Evolutionary conservation across 2,113 vertebrate genomes (phyloP).

Genomic region (Riparia riparia): DNA sequence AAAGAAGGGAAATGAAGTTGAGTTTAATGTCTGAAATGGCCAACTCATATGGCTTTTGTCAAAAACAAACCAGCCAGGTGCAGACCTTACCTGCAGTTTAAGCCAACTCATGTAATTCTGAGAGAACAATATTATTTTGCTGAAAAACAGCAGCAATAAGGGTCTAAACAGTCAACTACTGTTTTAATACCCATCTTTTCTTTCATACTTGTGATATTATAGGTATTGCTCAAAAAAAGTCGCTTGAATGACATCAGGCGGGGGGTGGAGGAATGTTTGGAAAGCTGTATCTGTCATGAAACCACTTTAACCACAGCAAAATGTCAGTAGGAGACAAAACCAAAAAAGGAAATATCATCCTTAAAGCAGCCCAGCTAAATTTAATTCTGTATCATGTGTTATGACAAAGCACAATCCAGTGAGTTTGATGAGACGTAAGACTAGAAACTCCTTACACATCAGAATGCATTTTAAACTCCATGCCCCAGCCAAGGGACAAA

Average conservation of each 20-base stretch:
- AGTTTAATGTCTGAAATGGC: background rate
- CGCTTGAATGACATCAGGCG: background rate
- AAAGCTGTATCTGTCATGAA: background rate
- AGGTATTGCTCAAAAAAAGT: background rate
- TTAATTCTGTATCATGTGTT: background rate
- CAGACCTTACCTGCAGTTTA: background rate
- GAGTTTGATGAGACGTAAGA: background rate
- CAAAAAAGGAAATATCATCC: background rate
- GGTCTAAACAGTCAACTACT: background rate
- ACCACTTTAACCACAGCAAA: background rate
- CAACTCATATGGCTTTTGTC: background rate
- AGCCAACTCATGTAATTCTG: background rate
- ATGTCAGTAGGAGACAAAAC: background rate
- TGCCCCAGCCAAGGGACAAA: background rate
- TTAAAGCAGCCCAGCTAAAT: background rate
- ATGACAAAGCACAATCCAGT: background rate
- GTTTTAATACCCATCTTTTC: background rate
- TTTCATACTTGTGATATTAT: background rate
- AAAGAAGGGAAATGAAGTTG: slow-evolving; percentile 48
- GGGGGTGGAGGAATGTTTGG: background rate
- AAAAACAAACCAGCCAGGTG: background rate
- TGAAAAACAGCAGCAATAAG: background rate
- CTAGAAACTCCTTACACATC: background rate
- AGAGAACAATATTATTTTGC: background rate
- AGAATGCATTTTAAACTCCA: background rate